Conservation (phyloP, 1,140 invertebrate species). For the Cryptotermes secundus region DNA sequence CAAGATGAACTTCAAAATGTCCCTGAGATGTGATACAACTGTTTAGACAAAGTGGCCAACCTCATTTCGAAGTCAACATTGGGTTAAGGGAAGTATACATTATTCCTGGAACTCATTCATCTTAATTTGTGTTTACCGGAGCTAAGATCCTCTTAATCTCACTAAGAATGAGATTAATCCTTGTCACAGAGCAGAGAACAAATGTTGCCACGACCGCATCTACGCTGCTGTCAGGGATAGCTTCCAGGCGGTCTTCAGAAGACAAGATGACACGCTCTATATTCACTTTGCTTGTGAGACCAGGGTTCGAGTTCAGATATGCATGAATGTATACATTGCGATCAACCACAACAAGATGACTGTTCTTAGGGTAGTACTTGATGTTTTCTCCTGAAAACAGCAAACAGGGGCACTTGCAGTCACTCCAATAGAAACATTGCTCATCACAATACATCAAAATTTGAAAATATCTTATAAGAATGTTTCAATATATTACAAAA, state of each 20-base stretch:
- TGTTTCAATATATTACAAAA: no score
- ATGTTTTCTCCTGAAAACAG: neutral
- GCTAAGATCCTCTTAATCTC: neutral
- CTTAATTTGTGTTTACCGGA: neutral
- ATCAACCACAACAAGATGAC: neutral
- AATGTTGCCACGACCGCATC: neutral
- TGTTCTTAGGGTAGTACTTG: neutral
- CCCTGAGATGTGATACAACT: no score
- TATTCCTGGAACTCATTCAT: neutral
- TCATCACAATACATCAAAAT: no score
- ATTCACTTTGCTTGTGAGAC: neutral
- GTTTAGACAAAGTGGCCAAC: no score
- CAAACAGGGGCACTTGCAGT: no score
- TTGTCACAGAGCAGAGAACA: neutral
- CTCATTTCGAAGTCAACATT: no score
- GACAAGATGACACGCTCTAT: neutral
- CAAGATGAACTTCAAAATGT: no score
- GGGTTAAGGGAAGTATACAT: no score
- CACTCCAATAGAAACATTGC: no score
- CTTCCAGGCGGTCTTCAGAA: neutral
- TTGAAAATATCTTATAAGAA: no score
- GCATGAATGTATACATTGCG: neutral
- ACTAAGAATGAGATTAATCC: neutral
- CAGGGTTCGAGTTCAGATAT: neutral
- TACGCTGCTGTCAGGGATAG: neutral